phyloP scores from a whole-genome alignment of 2,888 invertebrate genomes.

The Lepeophtheirus nordmannii region DNA sequence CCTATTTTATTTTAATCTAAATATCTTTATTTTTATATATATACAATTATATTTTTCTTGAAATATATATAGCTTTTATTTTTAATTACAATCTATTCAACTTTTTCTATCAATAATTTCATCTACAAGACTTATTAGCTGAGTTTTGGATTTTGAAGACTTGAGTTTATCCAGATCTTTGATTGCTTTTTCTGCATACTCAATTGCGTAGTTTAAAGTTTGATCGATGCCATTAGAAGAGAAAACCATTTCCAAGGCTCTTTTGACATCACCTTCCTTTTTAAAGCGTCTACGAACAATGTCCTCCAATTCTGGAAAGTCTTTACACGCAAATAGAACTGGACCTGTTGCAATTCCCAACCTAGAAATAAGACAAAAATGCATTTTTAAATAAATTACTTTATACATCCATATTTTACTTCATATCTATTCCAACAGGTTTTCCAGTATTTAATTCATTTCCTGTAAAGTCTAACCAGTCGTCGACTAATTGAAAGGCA shows the following conservation, averaged over 20 bases:
- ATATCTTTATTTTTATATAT: too few relatives aligned
- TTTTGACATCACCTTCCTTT: constrained; percentile 82
- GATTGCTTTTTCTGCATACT: constrained; percentile 76
- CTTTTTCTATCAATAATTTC: background rate
- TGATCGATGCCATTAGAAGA: constrained; percentile 80
- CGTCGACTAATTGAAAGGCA: constrained; percentile 92
- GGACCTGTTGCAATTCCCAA: constrained; percentile 93
- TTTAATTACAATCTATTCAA: background rate
- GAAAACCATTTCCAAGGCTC: constrained; percentile 78
- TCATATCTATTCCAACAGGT: constrained; percentile 18
- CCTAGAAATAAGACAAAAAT: constrained; percentile 26
- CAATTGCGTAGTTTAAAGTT: constrained; percentile 72
- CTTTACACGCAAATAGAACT: constrained; percentile 86
- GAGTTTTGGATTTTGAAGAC: background rate
- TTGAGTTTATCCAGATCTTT: background rate
- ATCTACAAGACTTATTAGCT: background rate
- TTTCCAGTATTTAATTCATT: constrained; percentile 73
- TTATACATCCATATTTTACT: background rate
- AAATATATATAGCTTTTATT: background rate
- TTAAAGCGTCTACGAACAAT: constrained; percentile 95
- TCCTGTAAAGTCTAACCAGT: constrained; percentile 86
- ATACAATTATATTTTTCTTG: background rate
- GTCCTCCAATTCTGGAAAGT: constrained; percentile 74
- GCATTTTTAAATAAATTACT: background rate
- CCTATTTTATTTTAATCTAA: too few relatives aligned